phyloP scores from a whole-genome alignment of 2,888 invertebrate genomes.

The Microdon myrmicae region DNA sequence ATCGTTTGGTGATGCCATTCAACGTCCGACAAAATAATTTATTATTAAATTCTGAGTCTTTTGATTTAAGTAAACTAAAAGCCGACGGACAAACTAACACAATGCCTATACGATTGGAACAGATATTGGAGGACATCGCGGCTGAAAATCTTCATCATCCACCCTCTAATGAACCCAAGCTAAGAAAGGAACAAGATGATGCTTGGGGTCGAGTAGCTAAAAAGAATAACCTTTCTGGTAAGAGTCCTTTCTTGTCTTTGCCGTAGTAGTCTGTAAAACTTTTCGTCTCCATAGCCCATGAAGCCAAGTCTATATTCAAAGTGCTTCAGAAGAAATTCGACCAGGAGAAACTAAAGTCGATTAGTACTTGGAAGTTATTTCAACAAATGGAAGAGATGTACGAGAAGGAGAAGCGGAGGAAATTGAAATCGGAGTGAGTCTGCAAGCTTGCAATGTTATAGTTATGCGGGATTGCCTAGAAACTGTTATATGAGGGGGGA shows the following conservation, averaged over 20 bases:
- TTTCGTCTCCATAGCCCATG: constrained; percentile 57
- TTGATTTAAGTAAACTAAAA: not conserved
- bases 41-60: no score
- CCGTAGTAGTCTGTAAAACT: no score
- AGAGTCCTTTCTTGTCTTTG: no score
- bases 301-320: constrained; percentile 64
- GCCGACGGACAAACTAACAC: constrained; percentile 34
- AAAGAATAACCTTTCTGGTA: constrained; percentile 63
- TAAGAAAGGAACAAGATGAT: constrained; percentile 61
- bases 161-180: constrained; percentile 52
- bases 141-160: constrained; percentile 63
- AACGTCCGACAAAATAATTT: no score
- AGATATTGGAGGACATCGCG: constrained; percentile 63
- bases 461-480: no score
- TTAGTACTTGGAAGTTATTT: constrained; percentile 63
- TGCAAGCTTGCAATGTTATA: not conserved
- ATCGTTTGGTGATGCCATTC: no score
- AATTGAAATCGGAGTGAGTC: constrained; percentile 58
- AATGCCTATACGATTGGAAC: constrained; percentile 65
- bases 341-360: constrained; percentile 61
- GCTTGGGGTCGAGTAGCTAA: constrained; percentile 64
- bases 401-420: constrained; percentile 49
- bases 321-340: constrained; percentile 65
- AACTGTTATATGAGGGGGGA: no score
- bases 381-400: constrained; percentile 61